Percentiles rank a stretch among this genome's conserved stretches.
phyloP scores from a whole-genome alignment of 2,797 vertebrate genomes.

The Cirrhinus molitorella region DNA sequence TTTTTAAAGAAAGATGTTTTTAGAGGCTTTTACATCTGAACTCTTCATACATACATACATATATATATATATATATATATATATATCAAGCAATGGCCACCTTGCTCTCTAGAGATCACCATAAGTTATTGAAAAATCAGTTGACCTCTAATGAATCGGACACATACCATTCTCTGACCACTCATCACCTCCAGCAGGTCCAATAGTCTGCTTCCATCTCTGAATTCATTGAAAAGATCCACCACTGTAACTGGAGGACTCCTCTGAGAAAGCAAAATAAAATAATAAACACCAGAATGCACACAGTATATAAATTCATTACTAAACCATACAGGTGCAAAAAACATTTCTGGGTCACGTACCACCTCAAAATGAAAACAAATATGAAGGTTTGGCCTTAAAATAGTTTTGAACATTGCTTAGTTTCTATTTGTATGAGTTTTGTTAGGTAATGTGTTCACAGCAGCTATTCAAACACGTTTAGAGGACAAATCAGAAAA shows the following conservation, averaged over 20 bases:
- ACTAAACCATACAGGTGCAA: neutral
- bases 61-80: too few relatives aligned
- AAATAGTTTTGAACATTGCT: neutral
- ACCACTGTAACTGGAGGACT: slow-evolving; percentile 79
- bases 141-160: too few relatives aligned
- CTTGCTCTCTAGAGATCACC: neutral
- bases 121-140: slow-evolving; percentile 15
- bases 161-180: slow-evolving; percentile 88
- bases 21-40: too few relatives aligned
- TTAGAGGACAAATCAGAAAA: neutral
- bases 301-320: neutral
- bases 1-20: too few relatives aligned
- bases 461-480: neutral
- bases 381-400: too few relatives aligned
- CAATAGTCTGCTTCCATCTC: slow-evolving; percentile 87
- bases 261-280: slow-evolving; percentile 75
- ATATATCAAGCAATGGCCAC: too few relatives aligned
- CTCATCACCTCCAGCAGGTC: slow-evolving; percentile 96
- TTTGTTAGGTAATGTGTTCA: neutral
- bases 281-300: neutral
- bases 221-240: slow-evolving; percentile 90
- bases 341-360: neutral
- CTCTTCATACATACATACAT: too few relatives aligned
- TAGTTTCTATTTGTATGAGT: neutral
- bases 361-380: neutral